Evolutionary conservation across 2,113 vertebrate genomes (phyloP).

Genomic region (Nothobranchius furzeri): DNA sequence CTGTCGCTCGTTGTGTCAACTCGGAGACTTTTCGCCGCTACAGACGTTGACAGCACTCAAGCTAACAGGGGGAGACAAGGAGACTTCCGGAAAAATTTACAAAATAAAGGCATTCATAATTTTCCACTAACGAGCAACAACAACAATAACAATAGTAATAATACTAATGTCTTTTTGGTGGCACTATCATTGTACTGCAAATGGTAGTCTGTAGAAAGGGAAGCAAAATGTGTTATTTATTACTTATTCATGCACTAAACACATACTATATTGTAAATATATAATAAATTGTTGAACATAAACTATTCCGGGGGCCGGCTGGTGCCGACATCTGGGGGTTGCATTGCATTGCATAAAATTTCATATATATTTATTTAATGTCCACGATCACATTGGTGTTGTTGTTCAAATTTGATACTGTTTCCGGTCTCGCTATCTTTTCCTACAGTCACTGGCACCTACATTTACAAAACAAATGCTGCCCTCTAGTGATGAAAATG

Average conservation of each 20-base stretch:
- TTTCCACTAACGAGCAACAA: neutral
- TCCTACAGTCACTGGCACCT: neutral
- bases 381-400: constrained; percentile 34
- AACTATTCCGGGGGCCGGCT: too few relatives aligned
- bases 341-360: too few relatives aligned
- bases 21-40: neutral
- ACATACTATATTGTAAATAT: too few relatives aligned
- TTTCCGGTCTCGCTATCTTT: constrained; percentile 43
- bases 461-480: neutral
- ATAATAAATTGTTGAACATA: too few relatives aligned
- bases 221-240: too few relatives aligned
- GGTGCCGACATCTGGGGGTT: too few relatives aligned
- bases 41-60: constrained; percentile 19
- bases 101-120: constrained; percentile 23
- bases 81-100: constrained; percentile 23
- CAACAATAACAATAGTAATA: neutral
- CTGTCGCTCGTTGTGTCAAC: constrained; percentile 12
- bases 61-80: neutral
- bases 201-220: too few relatives aligned
- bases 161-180: too few relatives aligned
- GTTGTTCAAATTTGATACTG: constrained; percentile 27
- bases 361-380: too few relatives aligned
- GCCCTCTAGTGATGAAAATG: constrained; percentile 3
- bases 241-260: too few relatives aligned
- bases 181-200: too few relatives aligned